These are phyloP conservation scores for Drosophila athabasca DNA, from an alignment of 1,140 invertebrate species.

Conservation along the genomic window DNA sequence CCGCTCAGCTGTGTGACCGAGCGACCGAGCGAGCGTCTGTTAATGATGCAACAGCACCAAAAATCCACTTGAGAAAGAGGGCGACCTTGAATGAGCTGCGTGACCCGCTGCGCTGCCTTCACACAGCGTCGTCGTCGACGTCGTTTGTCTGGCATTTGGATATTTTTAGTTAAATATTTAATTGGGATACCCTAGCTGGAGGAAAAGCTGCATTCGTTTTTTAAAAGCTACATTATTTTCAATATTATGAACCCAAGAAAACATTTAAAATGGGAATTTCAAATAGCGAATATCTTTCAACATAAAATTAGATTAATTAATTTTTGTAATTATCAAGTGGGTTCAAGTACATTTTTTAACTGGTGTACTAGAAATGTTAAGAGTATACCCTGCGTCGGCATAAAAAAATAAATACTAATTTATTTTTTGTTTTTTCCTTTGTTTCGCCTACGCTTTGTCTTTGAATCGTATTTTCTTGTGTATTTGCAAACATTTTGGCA, in stretches of 20 bases:
- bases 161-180: constrained; percentile 63
- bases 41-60: constrained; percentile 64
- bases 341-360: not conserved
- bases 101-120: constrained; percentile 49
- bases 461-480: constrained; percentile 48
- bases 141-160: constrained; percentile 35
- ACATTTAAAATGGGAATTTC: no score
- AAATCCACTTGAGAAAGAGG: constrained; percentile 58
- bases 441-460: constrained; percentile 5
- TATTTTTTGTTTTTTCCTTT: constrained; percentile 49
- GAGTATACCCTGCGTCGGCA: constrained; percentile 20
- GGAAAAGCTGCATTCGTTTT: not conserved
- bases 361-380: not conserved
- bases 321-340: not conserved
- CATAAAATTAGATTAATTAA: not conserved
- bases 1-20: constrained; percentile 32
- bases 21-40: constrained; percentile 1
- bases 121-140: constrained; percentile 20
- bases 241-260: no score
- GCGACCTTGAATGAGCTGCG: constrained; percentile 75
- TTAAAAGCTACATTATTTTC: no score
- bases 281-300: no score
- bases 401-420: constrained; percentile 16
- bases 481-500: constrained; percentile 63
- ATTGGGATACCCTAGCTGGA: constrained; percentile 24